Base-by-base conservation (phyloP, 1,140 invertebrate species). In the Spodoptera frugiperda region DNA sequence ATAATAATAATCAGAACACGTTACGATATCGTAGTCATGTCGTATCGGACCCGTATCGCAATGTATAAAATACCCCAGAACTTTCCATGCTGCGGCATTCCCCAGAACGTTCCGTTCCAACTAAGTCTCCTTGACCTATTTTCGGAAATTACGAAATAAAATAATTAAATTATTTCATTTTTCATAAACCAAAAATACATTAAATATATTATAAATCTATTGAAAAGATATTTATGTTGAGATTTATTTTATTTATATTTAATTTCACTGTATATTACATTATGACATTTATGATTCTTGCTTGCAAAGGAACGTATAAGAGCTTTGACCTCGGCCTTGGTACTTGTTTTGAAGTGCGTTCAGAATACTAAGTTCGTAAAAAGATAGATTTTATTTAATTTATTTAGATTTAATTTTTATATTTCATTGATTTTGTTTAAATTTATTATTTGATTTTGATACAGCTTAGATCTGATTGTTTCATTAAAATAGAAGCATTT, bases 11-110 rank as follows among this genome's bases (percentile, higher is more conserved):
- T n/a, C n/a, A n/a, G n/a, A n/a, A n/a, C n/a, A n/a, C n/a, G n/a
- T n/a, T n/a, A 25, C 1, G 3, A 2, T 25, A 25, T 25, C 25
- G 25, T 25, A 25, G 1, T 25, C 25, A 25, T 39, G 33, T 39
- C 33, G 33, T 39, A 39, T 39, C 33, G 5, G 5, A 6, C 6
- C 33, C 33, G 33, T 9, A 2, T 39, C 33, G 33, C 9, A 10
- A 0, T 39, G 0, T 6, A 1, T 39, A 39, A 39, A 39, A 39
- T 39, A 0, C 33, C 33, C 9, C 33, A 39, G 33, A 39, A 39
- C 33, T 53, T 53, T 53, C 51, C 51, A 53, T 17, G n/a, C 15
- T 17, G 51, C 51, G 51, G 51, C 51, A 53, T 53, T 53, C 51
- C 51, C 51, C 51, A 53, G 17, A 53, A 53, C 51, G 51, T 53